phyloP scores from a whole-genome alignment of 1,140 invertebrate species.

The Panagrolaimus sp. region DNA sequence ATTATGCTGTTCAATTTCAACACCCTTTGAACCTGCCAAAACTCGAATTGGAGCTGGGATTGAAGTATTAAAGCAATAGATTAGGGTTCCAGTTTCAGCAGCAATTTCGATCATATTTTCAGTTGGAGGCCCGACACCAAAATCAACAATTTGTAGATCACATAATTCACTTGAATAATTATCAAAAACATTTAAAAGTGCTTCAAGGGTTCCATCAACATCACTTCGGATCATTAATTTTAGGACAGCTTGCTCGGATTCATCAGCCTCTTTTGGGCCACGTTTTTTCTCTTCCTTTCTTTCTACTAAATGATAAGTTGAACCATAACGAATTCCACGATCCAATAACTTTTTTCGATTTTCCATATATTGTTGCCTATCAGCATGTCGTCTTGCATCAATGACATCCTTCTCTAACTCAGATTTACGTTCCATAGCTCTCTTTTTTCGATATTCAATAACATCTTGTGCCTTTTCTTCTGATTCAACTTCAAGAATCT shows the following conservation, averaged over 20 bases:
- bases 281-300: conserved; percentile 34
- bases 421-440: conserved; percentile 67
- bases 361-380: conserved; percentile 64
- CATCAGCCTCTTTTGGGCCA: conserved; percentile 20
- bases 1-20: conserved; percentile 49
- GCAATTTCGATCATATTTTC: conserved; percentile 80
- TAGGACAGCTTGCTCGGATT: conserved; percentile 30
- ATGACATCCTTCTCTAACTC: conserved; percentile 69
- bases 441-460: conserved; percentile 66
- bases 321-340: conserved; percentile 41
- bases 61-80: conserved; percentile 54
- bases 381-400: conserved; percentile 66
- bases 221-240: conserved; percentile 64
- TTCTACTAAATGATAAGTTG: conserved; percentile 40
- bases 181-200: conserved; percentile 81
- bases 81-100: conserved; percentile 68
- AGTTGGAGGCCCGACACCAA: conserved; percentile 77
- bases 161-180: conserved; percentile 76
- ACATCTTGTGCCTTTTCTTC: conserved; percentile 73
- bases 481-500: conserved; percentile 74
- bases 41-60: conserved; percentile 31
- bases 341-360: conserved; percentile 26
- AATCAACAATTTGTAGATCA: conserved; percentile 77
- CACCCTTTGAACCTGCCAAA: conserved; percentile 37
- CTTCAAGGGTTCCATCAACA: conserved; percentile 74